Base-by-base conservation (phyloP, 2,113 vertebrate genomes). In the Polypterus senegalus region DNA sequence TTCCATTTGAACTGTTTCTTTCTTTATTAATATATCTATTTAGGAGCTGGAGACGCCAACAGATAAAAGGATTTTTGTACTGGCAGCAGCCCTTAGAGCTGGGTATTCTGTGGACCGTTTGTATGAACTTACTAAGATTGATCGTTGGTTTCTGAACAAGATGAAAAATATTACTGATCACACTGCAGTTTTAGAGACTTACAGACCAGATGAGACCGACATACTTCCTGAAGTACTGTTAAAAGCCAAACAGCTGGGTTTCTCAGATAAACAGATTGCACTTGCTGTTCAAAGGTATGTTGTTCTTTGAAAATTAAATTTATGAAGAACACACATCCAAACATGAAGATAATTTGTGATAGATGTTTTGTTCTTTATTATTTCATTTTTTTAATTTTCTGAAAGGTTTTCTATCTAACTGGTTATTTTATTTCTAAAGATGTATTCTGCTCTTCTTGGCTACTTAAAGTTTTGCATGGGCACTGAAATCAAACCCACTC, bases 221-320 rank as follows among this genome's bases (percentile, higher is more conserved):
- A 81, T 97, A 84, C 88, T 90, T 0, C 73, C 83, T 0, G 67
- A 84, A 0, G 77, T 91, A 70, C 89, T 98, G 63, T 48, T 75
- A 9, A 90, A 88, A 1, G 93, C 94, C 73, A 98, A 98, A 67
- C 87, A 93, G 77, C 84, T 98, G 0, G 94, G 96, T 62, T 98
- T 98, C 82, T 97, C 94, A 0, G 96, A 98, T 76, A 97, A 97
- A 75, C 96, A 98, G 79, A 94, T 98, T 6, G 96, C 92, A 0
- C 72, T 79, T 27, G 94, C 96, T 0, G 89, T 97, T 11, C 92
- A 93, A 78, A 98, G 95, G 95, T 97, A 71, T 69, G 5, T 9
- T 9, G 3, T 4, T 9, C 48, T 49, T 51, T 10, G 27, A 27
- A 27, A 27, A 27, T 27, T 27, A 1, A 27, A 27, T 27, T 27